Evolutionary conservation across 2,113 vertebrate species (phyloP).

Genomic region (Oxygymnocypris stewartii): DNA sequence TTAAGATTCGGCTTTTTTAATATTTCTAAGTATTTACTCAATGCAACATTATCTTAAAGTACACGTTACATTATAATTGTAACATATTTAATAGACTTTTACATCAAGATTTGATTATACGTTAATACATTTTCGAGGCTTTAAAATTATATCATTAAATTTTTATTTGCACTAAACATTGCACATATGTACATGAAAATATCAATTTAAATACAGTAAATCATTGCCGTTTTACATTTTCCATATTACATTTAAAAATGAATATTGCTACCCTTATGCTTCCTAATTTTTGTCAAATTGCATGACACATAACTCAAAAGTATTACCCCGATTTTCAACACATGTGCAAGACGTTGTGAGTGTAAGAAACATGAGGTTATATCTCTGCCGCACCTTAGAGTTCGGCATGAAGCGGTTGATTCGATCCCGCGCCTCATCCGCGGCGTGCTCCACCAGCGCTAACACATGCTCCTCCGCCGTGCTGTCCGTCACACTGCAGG

Average conservation of each 20-base stretch:
- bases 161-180: too few relatives aligned
- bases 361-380: too few relatives aligned
- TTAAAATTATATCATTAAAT: not conserved
- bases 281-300: too few relatives aligned
- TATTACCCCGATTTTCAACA: too few relatives aligned
- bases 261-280: not conserved
- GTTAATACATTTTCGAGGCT: not conserved
- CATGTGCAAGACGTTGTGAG: too few relatives aligned
- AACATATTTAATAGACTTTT: not conserved
- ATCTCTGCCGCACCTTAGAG: slow-evolving; percentile 81
- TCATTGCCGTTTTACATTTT: not conserved
- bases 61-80: not conserved
- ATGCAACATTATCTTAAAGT: not conserved
- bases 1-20: not conserved
- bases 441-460: slow-evolving; percentile 93
- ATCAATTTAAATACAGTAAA: not conserved
- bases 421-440: slow-evolving; percentile 93
- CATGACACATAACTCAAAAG: too few relatives aligned
- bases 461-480: slow-evolving; percentile 96
- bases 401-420: slow-evolving; percentile 89
- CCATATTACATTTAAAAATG: not conserved
- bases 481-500: slow-evolving; percentile 94
- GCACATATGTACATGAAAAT: not conserved
- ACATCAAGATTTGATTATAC: not conserved
- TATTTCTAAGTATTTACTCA: not conserved